Evolutionary conservation across 2,113 vertebrate genomes (phyloP).

Genomic region (Tautogolabrus adspersus): DNA sequence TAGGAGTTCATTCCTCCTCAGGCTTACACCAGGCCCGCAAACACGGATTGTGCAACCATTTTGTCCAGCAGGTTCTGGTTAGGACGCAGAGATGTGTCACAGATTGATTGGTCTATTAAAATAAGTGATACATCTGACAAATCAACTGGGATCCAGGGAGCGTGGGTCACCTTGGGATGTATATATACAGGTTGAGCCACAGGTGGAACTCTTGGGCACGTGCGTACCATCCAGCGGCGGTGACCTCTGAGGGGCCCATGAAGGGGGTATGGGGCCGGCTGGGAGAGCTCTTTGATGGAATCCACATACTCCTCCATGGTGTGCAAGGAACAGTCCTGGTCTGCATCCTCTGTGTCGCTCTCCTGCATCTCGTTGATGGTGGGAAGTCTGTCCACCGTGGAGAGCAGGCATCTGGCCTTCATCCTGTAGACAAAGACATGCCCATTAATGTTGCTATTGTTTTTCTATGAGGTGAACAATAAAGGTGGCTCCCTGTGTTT

Average conservation of each 20-base stretch:
- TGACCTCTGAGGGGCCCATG: conserved; percentile 66
- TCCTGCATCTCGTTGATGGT: conserved; percentile 74
- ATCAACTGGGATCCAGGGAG: conserved; percentile 42
- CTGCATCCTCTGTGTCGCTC: conserved; percentile 17
- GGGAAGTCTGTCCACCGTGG: conserved; percentile 69
- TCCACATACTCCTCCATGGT: conserved; percentile 72
- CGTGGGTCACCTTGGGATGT: conserved; percentile 6
- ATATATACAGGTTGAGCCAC: not conserved
- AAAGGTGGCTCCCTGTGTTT: not conserved
- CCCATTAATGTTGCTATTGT: not conserved
- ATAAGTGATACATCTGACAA: conserved; percentile 60
- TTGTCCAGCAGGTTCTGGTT: conserved; percentile 62
- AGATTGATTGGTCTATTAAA: conserved; percentile 19
- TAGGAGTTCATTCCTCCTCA: not conserved
- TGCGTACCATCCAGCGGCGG: conserved; percentile 34
- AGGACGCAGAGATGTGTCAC: not conserved
- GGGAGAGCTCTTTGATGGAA: conserved; percentile 78
- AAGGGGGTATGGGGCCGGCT: conserved; percentile 61
- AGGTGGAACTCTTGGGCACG: not conserved
- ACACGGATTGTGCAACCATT: conserved; percentile 37
- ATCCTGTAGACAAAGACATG: conserved; percentile 48
- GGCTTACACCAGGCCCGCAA: conserved; percentile 60
- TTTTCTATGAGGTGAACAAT: not conserved
- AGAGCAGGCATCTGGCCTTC: conserved; percentile 60
- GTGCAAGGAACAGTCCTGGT: conserved; percentile 24